A percentile compares a stretch with the other conserved stretches of the same genome.
These are phyloP conservation scores for Trichonephila clavata DNA, from an alignment of 1,140 invertebrate species.

Conservation along the genomic window DNA sequence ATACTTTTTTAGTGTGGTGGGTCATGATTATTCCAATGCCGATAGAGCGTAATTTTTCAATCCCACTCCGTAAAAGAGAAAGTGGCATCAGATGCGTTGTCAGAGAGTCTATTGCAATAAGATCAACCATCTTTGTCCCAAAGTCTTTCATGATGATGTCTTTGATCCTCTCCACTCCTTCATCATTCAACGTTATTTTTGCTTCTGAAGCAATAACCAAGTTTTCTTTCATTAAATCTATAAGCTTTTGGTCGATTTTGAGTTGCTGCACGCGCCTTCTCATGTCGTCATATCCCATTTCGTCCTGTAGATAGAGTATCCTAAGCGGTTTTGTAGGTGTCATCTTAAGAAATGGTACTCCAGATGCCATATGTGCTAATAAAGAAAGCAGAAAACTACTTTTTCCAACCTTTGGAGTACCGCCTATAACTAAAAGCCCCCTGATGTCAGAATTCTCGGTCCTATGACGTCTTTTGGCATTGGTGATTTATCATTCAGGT, in stretches of 20 bases:
- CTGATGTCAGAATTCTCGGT: not conserved
- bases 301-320: not conserved
- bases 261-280: not conserved
- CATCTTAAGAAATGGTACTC: slow-evolving; percentile 11
- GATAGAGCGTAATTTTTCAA: slow-evolving; percentile 23
- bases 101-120: not conserved
- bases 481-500: slow-evolving; percentile 7
- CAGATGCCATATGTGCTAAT: slow-evolving; percentile 4
- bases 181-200: not conserved
- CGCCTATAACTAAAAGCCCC: slow-evolving; percentile 31
- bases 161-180: not conserved
- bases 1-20: slow-evolving; percentile 12
- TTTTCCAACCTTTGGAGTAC: slow-evolving; percentile 33
- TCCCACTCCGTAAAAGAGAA: not conserved
- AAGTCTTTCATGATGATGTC: not conserved
- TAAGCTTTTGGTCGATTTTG: not conserved
- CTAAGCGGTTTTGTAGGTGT: not conserved
- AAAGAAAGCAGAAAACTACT: slow-evolving; percentile 31
- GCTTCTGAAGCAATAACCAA: not conserved
- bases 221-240: not conserved
- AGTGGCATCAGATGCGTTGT: not conserved
- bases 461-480: slow-evolving; percentile 8
- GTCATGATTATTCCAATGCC: not conserved
- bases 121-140: not conserved
- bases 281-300: not conserved